These are phyloP conservation scores for Mallotus villosus DNA, from an alignment of 2,797 vertebrate genomes.

Conservation along the genomic window DNA sequence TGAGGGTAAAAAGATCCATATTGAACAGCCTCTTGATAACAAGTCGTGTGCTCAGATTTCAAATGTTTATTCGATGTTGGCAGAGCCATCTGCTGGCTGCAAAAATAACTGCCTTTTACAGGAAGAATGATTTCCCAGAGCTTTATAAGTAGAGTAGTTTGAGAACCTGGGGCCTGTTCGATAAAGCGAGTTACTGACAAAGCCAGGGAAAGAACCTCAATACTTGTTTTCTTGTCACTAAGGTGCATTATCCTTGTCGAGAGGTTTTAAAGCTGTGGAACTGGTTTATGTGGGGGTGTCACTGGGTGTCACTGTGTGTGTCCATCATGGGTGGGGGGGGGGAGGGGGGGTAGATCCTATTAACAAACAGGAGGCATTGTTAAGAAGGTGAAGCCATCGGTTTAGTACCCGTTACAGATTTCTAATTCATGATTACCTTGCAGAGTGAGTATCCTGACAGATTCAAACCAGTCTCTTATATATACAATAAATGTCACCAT, in stretches of 20 bases:
- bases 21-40: background rate
- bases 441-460: too few species aligned
- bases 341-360: too few species aligned
- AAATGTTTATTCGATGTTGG: background rate
- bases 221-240: too few species aligned
- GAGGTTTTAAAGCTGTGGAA: background rate
- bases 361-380: too few species aligned
- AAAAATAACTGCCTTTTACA: background rate
- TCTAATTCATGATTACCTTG: too few species aligned
- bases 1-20: background rate
- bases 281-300: background rate
- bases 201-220: background rate
- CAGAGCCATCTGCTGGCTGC: constrained; percentile 13
- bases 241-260: too few species aligned
- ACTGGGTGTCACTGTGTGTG: background rate
- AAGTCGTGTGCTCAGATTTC: background rate
- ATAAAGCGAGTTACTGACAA: background rate
- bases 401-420: too few species aligned
- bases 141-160: background rate
- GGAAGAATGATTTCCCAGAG: background rate
- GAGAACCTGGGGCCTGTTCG: background rate
- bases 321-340: too few species aligned
- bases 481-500: too few species aligned
- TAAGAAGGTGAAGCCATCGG: too few species aligned
- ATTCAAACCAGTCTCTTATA: too few species aligned